Evolutionary conservation across 2,888 invertebrate species (phyloP), one percentile per base, ranked within the genome.

Genomic region (Himalopsyche tibetana): DNA sequence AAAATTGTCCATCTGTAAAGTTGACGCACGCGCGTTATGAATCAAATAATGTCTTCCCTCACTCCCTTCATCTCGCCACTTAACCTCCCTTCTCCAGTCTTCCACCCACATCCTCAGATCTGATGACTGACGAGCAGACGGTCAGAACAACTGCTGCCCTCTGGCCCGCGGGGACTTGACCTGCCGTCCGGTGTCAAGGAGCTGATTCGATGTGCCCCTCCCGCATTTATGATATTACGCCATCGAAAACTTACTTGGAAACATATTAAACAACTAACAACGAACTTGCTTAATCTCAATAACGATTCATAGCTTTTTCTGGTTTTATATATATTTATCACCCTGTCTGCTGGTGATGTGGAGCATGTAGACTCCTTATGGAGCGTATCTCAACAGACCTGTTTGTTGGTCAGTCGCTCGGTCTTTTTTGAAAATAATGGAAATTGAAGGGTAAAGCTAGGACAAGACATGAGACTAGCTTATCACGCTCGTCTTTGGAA

Each of bases 141-240:
- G 80, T 82, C 85, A 85, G 69, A 74, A 12, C 38, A 74, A 74
- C 80, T 80, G 83, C 63, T 28, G 42, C 85, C 81, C 69, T 45
- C 55, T 80, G 42, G 28, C 42, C 28, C 69, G 19, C 69, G 74
- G 55, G 42, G 79, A 74, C 74, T 80, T 86, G 87, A 88, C 87
- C 87, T 83, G 80, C n/a, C 87, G 86, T 88, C 85, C 87, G 87
- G 87, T 85, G 86, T 87, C 87, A 87, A 80, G 82, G 82, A 63
- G 82, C 85, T 83, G 74, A 74, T 74, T 82, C 80, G 81, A 56
- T 74, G 55, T 15, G 55, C 51, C 40, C 28, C 82, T 69, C 56
- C 55, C 81, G 19, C 36, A 80, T 69, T 45, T 28, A 36, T 36
- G 80, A 19, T 17, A 83, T 83, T 80, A 55, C 55, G 55, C 40